Percentiles rank a stretch among this genome's conserved stretches.
Evolutionary conservation across 2,888 invertebrate genomes (phyloP).

Genomic region (Enchytraeus crypticus): DNA sequence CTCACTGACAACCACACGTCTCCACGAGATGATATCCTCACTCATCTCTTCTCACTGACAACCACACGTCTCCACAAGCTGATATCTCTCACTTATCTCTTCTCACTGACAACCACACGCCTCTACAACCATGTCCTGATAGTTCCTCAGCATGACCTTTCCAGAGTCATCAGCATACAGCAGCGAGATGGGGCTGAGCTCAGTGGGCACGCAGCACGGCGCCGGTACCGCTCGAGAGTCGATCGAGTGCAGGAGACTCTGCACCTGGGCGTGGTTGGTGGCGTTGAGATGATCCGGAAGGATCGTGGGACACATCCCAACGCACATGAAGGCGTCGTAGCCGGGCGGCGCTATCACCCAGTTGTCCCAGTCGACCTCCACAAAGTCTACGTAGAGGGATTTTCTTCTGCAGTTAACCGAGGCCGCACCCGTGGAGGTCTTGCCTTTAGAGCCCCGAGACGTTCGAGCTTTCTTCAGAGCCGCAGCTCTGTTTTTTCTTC

Average conservation of each 20-base stretch:
- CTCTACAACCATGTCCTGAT: conserved; percentile 96
- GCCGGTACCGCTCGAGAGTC: conserved; percentile 75
- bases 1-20: no score
- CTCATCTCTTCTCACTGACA: conserved; percentile 64
- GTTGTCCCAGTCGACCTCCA: conserved; percentile 93
- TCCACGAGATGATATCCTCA: conserved; percentile 68
- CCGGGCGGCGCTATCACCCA: conserved; percentile 97
- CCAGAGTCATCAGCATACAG: conserved; percentile 87
- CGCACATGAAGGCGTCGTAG: conserved; percentile 92
- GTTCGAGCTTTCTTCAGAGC: neutral
- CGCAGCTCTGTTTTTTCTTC: neutral
- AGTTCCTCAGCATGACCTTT: conserved; percentile 93
- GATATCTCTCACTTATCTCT: neutral
- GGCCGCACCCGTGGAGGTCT: neutral
- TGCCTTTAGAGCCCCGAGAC: neutral
- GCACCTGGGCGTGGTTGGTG: conserved; percentile 94
- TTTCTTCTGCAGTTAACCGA: conserved; percentile 65
- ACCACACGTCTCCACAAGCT: conserved; percentile 94
- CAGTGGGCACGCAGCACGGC: conserved; percentile 94
- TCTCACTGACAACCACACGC: conserved; percentile 90
- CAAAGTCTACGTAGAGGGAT: conserved; percentile 86
- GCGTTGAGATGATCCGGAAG: conserved; percentile 88
- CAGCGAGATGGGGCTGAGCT: conserved; percentile 86
- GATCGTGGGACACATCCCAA: conserved; percentile 90
- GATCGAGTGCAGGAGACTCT: conserved; percentile 24